Evolutionary conservation across 2,113 vertebrate genomes (phyloP), one percentile per base, ranked within the genome.

Genomic region (Tonatia bakeri): DNA sequence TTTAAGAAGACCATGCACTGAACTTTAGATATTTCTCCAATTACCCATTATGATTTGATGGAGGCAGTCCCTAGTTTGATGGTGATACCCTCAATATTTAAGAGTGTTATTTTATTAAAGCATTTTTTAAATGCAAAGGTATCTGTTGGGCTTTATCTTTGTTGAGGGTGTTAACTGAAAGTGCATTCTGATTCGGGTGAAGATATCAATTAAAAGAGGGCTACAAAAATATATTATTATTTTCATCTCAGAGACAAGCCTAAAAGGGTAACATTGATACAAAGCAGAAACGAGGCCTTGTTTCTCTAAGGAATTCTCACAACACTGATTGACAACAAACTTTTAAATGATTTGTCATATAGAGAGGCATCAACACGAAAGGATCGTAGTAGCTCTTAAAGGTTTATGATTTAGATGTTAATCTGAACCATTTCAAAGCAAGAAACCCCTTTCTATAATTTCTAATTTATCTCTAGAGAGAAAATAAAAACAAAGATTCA

Each of bases 241-340:
- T n/a, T n/a, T n/a, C 26, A 67, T 54, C n/a, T 47, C n/a, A 54
- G 26, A 96, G 28, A 54, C 52, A 40, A 88, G 69, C 64, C 61
- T 77, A 7, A 43, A 67, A 40, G 24, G 69, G 22, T 77, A 40
- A 77, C 33, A 69, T 10, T n/a, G 20, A 20, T 86, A 26, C 20
- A 59, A 89, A 89, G 38, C 7, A 90, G 47, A 86, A 79, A 80
- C 43, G 54, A 43, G 17, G 13, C 13, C 26, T 67, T 15, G 19
- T 19, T 24, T 69, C 22, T 80, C 56, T 86, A 59, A 36, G 24
- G 28, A 10, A 22, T 79, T n/a, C 36, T 36, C 4, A 13, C 9
- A 22, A 36, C 38, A 5, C 24, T 92, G 82, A 96, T 13, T 87
- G 89, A 90, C 94, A 76, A 97, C 75, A 92, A 8, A 45, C 90